phyloP scores from a whole-genome alignment of 2,797 vertebrate genomes.

The Syngnathus rostellatus region DNA sequence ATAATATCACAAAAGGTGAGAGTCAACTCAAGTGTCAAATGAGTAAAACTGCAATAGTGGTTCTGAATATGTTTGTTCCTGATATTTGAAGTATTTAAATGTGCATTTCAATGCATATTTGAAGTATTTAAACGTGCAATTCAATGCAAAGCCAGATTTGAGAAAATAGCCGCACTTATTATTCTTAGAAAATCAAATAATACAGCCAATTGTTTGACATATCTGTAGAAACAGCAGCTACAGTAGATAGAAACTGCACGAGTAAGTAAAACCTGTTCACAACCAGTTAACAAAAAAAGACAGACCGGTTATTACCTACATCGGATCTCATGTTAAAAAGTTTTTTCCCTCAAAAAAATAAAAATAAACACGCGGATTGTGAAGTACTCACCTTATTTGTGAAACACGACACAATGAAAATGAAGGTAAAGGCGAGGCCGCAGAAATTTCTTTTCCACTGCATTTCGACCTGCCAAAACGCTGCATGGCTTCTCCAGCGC shows the following conservation, averaged over 20 bases:
- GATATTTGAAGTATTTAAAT: no score
- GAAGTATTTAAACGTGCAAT: not conserved
- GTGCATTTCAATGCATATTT: no score
- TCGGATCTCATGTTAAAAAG: not conserved
- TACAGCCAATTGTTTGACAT: not conserved
- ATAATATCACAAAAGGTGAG: no score
- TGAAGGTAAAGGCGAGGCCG: slow-evolving; percentile 71
- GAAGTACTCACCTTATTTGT: slow-evolving; percentile 81
- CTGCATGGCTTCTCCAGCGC: slow-evolving; percentile 26
- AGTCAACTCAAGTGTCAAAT: no score
- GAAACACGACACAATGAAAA: slow-evolving; percentile 79
- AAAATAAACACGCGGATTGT: no score
- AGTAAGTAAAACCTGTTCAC: not conserved
- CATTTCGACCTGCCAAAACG: slow-evolving; percentile 61
- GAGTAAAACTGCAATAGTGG: no score
- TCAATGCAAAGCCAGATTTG: not conserved
- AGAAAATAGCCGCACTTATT: not conserved
- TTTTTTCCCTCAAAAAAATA: not conserved
- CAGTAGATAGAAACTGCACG: not conserved
- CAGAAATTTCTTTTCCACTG: slow-evolving; percentile 56
- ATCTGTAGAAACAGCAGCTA: not conserved
- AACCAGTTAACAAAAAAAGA: not conserved
- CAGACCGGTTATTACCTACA: not conserved
- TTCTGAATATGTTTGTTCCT: no score
- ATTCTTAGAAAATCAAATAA: not conserved